phyloP scores from a whole-genome alignment of 2,888 invertebrate species.

The Oligia latruncula region DNA sequence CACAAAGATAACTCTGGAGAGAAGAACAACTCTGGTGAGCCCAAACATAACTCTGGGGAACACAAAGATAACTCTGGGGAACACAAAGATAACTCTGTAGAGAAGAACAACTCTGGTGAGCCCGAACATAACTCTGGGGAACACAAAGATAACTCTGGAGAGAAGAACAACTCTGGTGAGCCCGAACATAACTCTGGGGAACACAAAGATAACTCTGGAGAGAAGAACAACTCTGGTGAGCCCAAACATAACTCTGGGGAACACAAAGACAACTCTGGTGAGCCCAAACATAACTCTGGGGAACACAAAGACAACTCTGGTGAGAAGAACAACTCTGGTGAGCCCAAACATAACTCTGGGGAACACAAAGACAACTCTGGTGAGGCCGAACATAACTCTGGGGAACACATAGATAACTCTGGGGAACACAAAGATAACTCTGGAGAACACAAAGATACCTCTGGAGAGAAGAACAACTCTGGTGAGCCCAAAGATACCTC shows the following conservation, averaged over 20 bases:
- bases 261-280: not conserved
- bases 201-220: too few relatives aligned
- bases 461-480: not conserved
- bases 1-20: rapidly evolving
- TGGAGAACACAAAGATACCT: not conserved
- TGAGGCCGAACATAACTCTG: not conserved
- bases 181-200: too few relatives aligned
- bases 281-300: not conserved
- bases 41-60: not conserved
- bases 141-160: not conserved
- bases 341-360: not conserved
- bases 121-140: not conserved
- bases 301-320: not conserved
- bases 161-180: too few relatives aligned
- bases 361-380: not conserved
- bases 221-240: rapidly evolving
- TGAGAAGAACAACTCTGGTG: not conserved
- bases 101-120: not conserved
- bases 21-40: too few relatives aligned
- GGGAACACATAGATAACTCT: not conserved
- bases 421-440: not conserved
- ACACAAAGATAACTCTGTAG: not conserved
- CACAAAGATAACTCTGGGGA: not conserved
- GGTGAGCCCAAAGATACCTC: too few relatives aligned
- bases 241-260: too few relatives aligned